Evolutionary conservation across 2,113 vertebrate species (phyloP).

Genomic region (Micromys minutus): DNA sequence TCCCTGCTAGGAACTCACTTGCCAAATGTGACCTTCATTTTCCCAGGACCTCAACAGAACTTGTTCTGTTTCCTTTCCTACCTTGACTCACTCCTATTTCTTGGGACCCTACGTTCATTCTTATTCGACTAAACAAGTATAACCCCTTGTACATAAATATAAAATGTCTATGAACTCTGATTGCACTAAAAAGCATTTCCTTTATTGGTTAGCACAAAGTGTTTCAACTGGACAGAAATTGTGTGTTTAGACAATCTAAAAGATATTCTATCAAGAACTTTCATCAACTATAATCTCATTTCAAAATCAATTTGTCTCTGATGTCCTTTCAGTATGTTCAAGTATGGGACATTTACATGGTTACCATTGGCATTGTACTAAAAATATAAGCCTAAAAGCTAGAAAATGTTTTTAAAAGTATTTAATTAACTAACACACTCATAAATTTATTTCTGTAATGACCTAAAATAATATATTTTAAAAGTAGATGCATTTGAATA

Average conservation of each 20-base stretch:
- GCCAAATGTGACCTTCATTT: not conserved
- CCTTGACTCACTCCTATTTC: not conserved
- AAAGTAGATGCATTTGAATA: not conserved
- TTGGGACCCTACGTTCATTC: not conserved
- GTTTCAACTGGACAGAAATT: not conserved
- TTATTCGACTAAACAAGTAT: slow-evolving; percentile 11
- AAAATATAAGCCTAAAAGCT: not conserved
- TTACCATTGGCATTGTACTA: not conserved
- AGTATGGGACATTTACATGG: not conserved
- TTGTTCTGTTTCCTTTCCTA: not conserved
- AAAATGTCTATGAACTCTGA: not conserved
- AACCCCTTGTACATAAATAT: not conserved
- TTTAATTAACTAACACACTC: not conserved
- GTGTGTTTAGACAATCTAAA: not conserved
- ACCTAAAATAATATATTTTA: slow-evolving; percentile 39
- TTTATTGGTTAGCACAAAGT: not conserved
- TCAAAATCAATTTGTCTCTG: not conserved
- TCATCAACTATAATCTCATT: not conserved
- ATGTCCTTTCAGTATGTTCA: not conserved
- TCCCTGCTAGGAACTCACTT: accelerated
- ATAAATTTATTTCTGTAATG: slow-evolving; percentile 25
- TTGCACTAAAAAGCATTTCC: not conserved
- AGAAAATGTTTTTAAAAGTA: not conserved
- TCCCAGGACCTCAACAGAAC: not conserved
- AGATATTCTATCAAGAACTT: not conserved